Evolutionary conservation across 2,797 vertebrate genomes (phyloP).

Genomic region (Spheniscus humboldti): DNA sequence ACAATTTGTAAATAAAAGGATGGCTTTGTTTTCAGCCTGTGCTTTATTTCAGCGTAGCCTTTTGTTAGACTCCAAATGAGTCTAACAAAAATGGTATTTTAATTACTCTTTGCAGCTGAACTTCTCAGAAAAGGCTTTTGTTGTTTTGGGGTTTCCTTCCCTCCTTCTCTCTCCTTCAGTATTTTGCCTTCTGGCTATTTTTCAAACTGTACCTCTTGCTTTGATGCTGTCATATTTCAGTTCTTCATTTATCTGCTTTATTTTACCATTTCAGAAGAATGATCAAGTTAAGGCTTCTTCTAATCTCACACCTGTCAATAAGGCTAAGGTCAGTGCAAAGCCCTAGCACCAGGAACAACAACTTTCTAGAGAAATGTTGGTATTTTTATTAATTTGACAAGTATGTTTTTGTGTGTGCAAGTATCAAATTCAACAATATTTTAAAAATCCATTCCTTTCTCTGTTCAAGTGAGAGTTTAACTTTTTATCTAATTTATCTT

Average conservation of each 20-base stretch:
- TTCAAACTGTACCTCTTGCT: conserved; percentile 37
- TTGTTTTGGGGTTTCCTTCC: neutral
- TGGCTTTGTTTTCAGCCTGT: neutral
- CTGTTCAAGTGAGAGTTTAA: neutral
- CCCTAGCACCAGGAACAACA: neutral
- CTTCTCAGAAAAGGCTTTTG: neutral
- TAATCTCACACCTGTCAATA: conserved; percentile 62
- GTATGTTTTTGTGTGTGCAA: neutral
- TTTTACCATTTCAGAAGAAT: conserved; percentile 72
- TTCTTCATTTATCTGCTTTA: conserved; percentile 70
- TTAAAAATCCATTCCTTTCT: neutral
- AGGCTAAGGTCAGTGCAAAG: conserved; percentile 69
- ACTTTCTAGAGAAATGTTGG: neutral
- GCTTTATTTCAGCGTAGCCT: neutral
- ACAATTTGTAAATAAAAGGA: neutral
- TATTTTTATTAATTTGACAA: neutral
- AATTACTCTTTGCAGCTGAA: neutral
- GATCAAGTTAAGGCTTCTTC: conserved; percentile 62
- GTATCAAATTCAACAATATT: neutral
- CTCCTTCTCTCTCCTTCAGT: neutral
- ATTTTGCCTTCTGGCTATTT: conserved; percentile 53
- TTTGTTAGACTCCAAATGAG: neutral
- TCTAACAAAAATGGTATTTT: neutral
- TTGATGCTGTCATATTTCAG: conserved; percentile 59
- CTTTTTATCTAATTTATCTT: conserved; percentile 1